Conservation (phyloP, 2,113 vertebrate species). For the Misgurnus anguillicaudatus region DNA sequence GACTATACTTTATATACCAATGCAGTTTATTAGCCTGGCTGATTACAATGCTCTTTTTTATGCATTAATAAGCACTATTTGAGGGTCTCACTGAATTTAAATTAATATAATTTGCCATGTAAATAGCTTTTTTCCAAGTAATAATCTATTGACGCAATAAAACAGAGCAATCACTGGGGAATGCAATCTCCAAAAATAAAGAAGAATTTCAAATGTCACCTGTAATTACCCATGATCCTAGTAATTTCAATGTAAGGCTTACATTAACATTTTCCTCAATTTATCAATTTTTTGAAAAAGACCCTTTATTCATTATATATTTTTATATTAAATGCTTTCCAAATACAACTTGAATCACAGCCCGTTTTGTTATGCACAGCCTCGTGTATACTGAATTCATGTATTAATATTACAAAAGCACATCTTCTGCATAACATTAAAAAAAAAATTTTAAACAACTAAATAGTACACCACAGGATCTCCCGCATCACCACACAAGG, state of each 20-base stretch:
- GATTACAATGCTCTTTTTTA: too few species aligned
- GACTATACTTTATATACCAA: too few species aligned
- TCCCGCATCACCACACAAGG: too few species aligned
- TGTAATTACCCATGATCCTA: slow-evolving; percentile 8
- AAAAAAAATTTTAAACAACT: too few species aligned
- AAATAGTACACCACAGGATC: too few species aligned
- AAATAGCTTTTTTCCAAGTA: background rate
- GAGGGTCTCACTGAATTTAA: background rate
- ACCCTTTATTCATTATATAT: background rate
- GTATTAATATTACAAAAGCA: background rate
- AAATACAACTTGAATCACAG: background rate
- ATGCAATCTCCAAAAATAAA: background rate
- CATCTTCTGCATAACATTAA: too few species aligned
- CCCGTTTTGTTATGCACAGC: background rate
- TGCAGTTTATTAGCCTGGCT: too few species aligned
- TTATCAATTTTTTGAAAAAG: background rate
- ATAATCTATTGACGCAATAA: background rate
- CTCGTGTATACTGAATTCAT: background rate
- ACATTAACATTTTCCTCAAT: background rate
- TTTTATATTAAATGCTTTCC: background rate
- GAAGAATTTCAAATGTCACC: background rate
- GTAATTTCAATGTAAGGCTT: background rate
- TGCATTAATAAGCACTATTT: too few species aligned
- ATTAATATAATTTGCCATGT: background rate
- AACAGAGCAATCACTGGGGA: background rate